A percentile compares a stretch with the other conserved stretches of the same genome.
These are phyloP conservation scores for Smutsia temminckii DNA, from an alignment of 2,797 vertebrate species.

Conservation along the genomic window DNA sequence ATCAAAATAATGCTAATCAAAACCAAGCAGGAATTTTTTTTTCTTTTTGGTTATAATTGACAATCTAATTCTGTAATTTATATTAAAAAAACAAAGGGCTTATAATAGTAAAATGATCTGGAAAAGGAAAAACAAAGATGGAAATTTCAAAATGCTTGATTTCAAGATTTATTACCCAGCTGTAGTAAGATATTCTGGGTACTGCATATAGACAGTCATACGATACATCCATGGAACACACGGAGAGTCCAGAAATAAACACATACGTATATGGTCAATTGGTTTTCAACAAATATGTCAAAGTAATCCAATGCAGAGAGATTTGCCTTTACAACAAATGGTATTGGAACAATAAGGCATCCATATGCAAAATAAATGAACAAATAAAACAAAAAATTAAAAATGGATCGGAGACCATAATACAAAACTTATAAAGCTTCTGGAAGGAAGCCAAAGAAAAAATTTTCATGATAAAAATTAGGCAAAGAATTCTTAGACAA, in stretches of 20 bases:
- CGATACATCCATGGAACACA: neutral
- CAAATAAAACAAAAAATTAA: neutral
- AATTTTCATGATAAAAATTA: neutral
- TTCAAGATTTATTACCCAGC: neutral
- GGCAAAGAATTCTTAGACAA: neutral
- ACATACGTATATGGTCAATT: neutral
- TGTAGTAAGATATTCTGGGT: neutral
- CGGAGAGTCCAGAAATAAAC: neutral
- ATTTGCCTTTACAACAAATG: neutral
- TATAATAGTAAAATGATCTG: neutral
- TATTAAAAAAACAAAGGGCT: neutral
- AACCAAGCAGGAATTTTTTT: neutral
- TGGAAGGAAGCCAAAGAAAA: neutral
- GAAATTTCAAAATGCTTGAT: neutral
- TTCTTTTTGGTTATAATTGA: neutral
- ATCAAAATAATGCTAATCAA: neutral
- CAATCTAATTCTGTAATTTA: neutral
- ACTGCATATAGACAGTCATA: neutral
- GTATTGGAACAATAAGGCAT: neutral
- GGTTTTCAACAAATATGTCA: neutral
- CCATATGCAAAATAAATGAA: neutral
- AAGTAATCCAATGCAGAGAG: neutral
- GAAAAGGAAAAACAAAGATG: neutral
- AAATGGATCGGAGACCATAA: neutral
- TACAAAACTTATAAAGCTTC: neutral